Evolutionary conservation across 2,888 invertebrate genomes (phyloP), one percentile per base, ranked within the genome.

Genomic region (Podabrus alpinus): DNA sequence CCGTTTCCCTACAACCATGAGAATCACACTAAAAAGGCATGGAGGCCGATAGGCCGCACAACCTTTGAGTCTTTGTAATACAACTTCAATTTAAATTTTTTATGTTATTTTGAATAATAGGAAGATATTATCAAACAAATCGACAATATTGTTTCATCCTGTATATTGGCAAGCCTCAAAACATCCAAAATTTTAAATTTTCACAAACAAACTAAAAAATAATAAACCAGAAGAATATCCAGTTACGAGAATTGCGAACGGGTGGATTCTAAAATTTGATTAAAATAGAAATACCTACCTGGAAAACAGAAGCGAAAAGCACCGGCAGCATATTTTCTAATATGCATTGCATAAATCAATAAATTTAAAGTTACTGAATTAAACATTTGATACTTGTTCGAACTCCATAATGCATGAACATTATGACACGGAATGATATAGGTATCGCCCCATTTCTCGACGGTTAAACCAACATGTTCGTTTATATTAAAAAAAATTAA

Each of bases 391-490:
- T 68, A 64, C 67, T 71, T 66, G 70, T 61, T 69, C 24, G 72
- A 62, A 29, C 45, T 75, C 69, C 75, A 75, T 75, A 66, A 75
- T 75, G 67, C 69, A 75, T 70, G 72, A 75, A 15, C 45, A n/a
- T 11, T 71, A 69, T 75, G 71, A 72, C 69, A 66, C 25, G 69
- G 60, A 66, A 66, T 66, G 68, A 59, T 62, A 60, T 68, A 61
- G 62, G 19, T 64, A 19, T 64, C 62, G 19, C 9, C 15, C n/a
- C 21, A n/a, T n/a, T 64, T 64, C 21, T 64, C 5, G 9, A 11
- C 3, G 13, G 17, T 16, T 16, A 64, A 11, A 9, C 19, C 62
- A 5, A 19, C 62, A 13, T 64, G 62, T 64, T 64, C 13, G 19
- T 62, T 62, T 19, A 17, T n/a, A 7, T 64, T 19, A 19, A 64